These are phyloP conservation scores for Chrysopa pallens DNA, from an alignment of 1,140 invertebrate species.

Conservation along the genomic window DNA sequence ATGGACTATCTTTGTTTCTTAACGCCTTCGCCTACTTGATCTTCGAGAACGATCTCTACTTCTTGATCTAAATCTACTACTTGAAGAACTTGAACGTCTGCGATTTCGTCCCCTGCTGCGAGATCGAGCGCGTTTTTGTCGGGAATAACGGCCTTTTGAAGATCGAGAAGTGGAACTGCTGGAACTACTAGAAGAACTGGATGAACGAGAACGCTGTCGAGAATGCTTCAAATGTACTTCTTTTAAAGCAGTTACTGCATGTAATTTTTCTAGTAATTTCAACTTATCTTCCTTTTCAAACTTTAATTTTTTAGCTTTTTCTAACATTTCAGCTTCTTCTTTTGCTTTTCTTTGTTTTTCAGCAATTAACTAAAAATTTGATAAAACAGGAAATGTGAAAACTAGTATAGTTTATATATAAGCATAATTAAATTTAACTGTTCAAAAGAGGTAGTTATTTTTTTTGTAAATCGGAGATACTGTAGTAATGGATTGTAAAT, in stretches of 20 bases:
- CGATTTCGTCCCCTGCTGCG: not conserved
- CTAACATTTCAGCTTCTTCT: slow-evolving; percentile 27
- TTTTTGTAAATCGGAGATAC: too few species aligned
- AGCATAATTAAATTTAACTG: too few species aligned
- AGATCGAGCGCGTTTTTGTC: not conserved
- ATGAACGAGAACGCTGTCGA: not conserved
- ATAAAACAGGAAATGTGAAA: not conserved
- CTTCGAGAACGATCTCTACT: not conserved
- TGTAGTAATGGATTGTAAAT: too few species aligned
- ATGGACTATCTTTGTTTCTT: too few species aligned
- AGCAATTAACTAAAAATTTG: slow-evolving; percentile 16
- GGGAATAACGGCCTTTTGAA: not conserved
- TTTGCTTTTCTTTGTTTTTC: slow-evolving; percentile 24
- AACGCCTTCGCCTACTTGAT: too few species aligned
- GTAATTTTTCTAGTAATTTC: slow-evolving; percentile 16
- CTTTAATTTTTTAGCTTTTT: slow-evolving; percentile 25
- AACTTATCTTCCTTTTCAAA: slow-evolving; percentile 16
- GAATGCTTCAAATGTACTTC: slow-evolving; percentile 9
- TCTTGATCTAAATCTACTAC: not conserved
- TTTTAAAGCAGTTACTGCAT: slow-evolving; percentile 17
- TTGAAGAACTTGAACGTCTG: not conserved
- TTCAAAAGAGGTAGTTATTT: too few species aligned
- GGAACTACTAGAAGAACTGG: slow-evolving; percentile 8
- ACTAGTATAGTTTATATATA: too few species aligned
- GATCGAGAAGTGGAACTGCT: slow-evolving; percentile 2